Base-by-base conservation (phyloP, 2,113 vertebrate genomes). In the Athene cunicularia region DNA sequence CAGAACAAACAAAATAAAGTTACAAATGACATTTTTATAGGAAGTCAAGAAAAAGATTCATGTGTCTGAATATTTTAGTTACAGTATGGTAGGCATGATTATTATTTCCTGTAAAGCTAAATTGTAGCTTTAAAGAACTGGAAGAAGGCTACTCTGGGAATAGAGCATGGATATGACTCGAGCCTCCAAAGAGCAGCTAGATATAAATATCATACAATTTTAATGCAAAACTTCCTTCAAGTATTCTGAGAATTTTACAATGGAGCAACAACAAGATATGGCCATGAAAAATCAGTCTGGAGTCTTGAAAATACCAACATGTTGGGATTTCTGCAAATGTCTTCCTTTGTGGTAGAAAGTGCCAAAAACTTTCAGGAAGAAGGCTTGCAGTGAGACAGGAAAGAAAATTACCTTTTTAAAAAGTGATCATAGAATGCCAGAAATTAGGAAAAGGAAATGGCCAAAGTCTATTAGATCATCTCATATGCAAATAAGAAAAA, bases 11-110 rank as follows among this genome's bases (percentile, higher is more conserved):
- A 96, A 94, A 95, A 95, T 88, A 87, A 91, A 94, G 49, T 33
- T 71, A 73, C 47, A 93, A 92, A 93, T 95, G 66, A 92, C 94
- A 94, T 92, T 93, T 96, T 97, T 97, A 96, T 95, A 82, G 76
- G 43, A 96, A 95, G 58, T 74, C 63, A 96, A 92, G 87, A 90
- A 90, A 86, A 92, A 97, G 91, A 97, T 97, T 96, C 86, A 96
- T 96, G 81, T 93, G 94, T 91, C 89, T 96, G 95, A 87, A 90
- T 95, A 94, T 80, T 96, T 96, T 90, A 97, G 93, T 83, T 96
- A 70, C 67, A 97, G 93, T 77, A 90, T 90, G 70, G 86, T 43
- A 93, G 84, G 84, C 84, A 96, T 80, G 91, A 91, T 73, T 80
- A 90, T 97, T 96, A 96, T 95, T 97, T 95, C 91, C 94, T 95